phyloP scores from a whole-genome alignment of 2,888 invertebrate species.

The Amiota communis region DNA sequence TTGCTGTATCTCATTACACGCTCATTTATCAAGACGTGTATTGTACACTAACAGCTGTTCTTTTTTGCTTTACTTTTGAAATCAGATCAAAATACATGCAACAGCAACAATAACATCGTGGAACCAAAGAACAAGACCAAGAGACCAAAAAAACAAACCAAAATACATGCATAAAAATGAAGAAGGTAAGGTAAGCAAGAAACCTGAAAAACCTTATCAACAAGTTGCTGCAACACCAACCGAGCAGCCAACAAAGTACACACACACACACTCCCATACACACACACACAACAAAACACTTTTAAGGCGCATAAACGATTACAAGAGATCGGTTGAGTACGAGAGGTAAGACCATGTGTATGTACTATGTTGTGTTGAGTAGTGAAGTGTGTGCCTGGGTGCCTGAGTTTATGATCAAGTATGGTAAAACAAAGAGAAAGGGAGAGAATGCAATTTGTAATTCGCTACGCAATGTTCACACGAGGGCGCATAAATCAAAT shows the following conservation, averaged over 20 bases:
- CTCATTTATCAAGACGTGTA: not conserved
- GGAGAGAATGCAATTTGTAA: not conserved
- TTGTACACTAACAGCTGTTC: not conserved
- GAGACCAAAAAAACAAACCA: not conserved
- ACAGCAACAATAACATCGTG: not conserved
- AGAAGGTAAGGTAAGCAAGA: not conserved
- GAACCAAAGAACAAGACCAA: not conserved
- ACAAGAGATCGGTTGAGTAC: no score
- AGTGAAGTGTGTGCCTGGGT: not conserved
- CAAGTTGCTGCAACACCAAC: not conserved
- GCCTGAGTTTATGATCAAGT: not conserved
- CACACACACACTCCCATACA: no score
- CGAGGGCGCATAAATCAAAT: not conserved
- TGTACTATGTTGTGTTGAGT: not conserved
- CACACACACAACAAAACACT: no score
- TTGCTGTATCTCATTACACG: slow-evolving; percentile 7
- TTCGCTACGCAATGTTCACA: slow-evolving; percentile 8
- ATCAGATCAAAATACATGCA: not conserved
- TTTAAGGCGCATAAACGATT: no score
- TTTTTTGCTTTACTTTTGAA: not conserved
- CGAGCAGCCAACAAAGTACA: no score
- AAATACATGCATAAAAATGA: not conserved
- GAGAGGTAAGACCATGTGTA: no score
- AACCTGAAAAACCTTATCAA: not conserved
- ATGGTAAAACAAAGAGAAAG: no score